These are phyloP conservation scores for Atta cephalotes DNA, from an alignment of 1,140 invertebrate species.

Conservation along the genomic window DNA sequence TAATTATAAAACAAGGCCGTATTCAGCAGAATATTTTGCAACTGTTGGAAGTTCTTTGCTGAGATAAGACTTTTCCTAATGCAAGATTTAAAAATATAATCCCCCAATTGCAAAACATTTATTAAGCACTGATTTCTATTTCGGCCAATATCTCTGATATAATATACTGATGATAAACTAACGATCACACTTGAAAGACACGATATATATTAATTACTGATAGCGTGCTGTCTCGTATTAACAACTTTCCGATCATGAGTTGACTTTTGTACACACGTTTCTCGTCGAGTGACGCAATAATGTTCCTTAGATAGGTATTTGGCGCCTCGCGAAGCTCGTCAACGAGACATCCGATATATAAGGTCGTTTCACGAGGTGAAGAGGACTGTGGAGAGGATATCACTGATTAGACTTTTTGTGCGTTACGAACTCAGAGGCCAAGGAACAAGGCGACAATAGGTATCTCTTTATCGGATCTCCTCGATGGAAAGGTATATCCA, in stretches of 20 bases:
- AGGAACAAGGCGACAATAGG: not conserved
- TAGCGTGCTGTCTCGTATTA: not conserved
- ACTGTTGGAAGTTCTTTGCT: too few relatives aligned
- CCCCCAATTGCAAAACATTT: too few relatives aligned
- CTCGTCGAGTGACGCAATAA: conserved; percentile 16
- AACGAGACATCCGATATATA: not conserved
- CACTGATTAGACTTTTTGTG: conserved; percentile 53
- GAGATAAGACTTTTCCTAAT: too few relatives aligned
- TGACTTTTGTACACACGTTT: conserved; percentile 10
- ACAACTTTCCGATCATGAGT: not conserved
- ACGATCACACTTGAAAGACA: not conserved
- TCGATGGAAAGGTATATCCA: not conserved
- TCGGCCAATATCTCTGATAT: too few relatives aligned
- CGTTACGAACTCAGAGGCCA: not conserved
- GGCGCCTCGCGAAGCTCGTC: not conserved
- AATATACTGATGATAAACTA: too few relatives aligned
- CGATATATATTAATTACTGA: not conserved
- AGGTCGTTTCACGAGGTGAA: not conserved
- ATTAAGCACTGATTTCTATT: too few relatives aligned
- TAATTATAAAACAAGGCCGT: not conserved
- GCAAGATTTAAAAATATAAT: too few relatives aligned
- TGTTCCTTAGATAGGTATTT: conserved; percentile 15
- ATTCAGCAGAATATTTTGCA: too few relatives aligned
- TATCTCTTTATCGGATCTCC: conserved; percentile 25
- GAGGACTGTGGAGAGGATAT: conserved; percentile 21